A percentile compares a stretch with the other conserved stretches of the same genome.
Conservation (phyloP, 2,113 vertebrate species). For the Toxotes chatareus region DNA sequence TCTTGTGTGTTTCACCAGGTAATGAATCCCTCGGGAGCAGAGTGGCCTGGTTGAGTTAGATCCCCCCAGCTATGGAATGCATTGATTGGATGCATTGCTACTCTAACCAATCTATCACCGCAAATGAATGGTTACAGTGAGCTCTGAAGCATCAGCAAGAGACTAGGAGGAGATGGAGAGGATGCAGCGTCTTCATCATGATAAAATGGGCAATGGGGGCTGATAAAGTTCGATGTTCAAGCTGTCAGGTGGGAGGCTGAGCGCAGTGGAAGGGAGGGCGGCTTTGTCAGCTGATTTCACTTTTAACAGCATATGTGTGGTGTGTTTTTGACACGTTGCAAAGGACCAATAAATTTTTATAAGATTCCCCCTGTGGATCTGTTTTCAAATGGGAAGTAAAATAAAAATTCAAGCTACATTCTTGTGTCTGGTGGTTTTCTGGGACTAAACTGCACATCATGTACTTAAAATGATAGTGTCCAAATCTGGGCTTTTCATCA, state of each 20-base stretch:
- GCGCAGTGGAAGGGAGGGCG: constrained; percentile 12
- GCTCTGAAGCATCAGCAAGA: constrained; percentile 8
- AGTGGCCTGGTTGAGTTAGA: constrained; percentile 55
- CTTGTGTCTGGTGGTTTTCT: not conserved
- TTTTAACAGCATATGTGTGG: constrained; percentile 43
- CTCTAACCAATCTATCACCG: constrained; percentile 65
- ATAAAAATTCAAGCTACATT: constrained; percentile 6
- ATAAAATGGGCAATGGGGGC: constrained; percentile 31
- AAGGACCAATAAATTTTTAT: constrained; percentile 24
- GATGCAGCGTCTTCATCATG: constrained; percentile 14
- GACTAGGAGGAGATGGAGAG: constrained; percentile 16
- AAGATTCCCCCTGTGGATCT: constrained; percentile 14
- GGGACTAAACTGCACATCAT: not conserved
- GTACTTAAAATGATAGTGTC: not conserved
- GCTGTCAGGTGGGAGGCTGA: constrained; percentile 51
- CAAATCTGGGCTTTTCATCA: not conserved
- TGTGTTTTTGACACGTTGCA: not conserved
- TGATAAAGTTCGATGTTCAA: constrained; percentile 41
- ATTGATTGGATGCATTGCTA: constrained; percentile 63
- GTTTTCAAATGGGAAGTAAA: not conserved
- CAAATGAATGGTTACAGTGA: constrained; percentile 52
- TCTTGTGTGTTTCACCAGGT: constrained; percentile 57
- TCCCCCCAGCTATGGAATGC: constrained; percentile 53
- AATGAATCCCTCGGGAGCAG: constrained; percentile 70
- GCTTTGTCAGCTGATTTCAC: constrained; percentile 60